phyloP scores from a whole-genome alignment of 1,140 invertebrate species.

The Heliothis virescens region DNA sequence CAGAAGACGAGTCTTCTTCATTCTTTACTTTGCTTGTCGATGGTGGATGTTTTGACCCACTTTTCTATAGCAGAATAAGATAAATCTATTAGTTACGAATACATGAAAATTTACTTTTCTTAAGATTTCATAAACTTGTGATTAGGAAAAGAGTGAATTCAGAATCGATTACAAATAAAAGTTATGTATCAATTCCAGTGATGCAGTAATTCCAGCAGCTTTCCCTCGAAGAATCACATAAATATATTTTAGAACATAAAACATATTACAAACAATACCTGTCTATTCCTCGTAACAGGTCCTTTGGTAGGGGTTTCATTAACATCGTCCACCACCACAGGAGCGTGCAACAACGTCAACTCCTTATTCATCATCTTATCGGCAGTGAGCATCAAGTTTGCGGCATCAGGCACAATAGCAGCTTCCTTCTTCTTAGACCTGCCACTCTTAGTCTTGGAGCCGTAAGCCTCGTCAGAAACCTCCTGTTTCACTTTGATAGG shows the following conservation, averaged over 20 bases:
- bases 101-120: no score
- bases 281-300: conserved; percentile 54
- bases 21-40: conserved; percentile 54
- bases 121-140: no score
- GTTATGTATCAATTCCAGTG: no score
- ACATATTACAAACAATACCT: conserved; percentile 15
- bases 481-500: conserved; percentile 51
- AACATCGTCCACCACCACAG: conserved; percentile 57
- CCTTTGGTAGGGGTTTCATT: conserved; percentile 44
- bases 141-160: no score
- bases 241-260: background rate
- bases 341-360: conserved; percentile 68
- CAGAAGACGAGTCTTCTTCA: conserved; percentile 77
- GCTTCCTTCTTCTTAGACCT: conserved; percentile 57
- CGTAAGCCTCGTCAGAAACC: background rate
- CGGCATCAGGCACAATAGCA: conserved; percentile 18
- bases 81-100: background rate
- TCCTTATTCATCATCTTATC: conserved; percentile 81
- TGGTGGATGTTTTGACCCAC: conserved; percentile 48
- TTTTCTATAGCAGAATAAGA: conserved; percentile 56
- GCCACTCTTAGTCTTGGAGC: conserved; percentile 41
- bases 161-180: no score
- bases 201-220: no score
- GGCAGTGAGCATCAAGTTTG: conserved; percentile 71
- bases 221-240: no score